Percentiles rank a stretch among this genome's conserved stretches.
These are phyloP conservation scores for Phaonia tiefii DNA, from an alignment of 2,888 invertebrate species.

Conservation along the genomic window DNA sequence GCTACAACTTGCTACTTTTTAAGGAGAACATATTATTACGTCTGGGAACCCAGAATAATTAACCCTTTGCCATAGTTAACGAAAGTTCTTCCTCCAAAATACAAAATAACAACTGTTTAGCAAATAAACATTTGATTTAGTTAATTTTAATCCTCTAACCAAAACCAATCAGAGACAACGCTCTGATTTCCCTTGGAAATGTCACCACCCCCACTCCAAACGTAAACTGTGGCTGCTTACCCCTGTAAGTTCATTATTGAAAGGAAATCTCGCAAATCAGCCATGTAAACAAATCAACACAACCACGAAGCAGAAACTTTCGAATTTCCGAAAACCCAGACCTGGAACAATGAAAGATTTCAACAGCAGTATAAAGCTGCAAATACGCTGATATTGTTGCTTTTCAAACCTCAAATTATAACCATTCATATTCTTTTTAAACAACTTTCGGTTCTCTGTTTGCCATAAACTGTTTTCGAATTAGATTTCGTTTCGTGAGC, in stretches of 20 bases:
- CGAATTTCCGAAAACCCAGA: no score
- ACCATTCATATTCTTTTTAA: constrained; percentile 38
- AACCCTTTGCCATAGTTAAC: no score
- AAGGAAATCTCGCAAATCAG: constrained; percentile 60
- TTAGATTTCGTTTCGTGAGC: constrained; percentile 34
- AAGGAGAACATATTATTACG: no score
- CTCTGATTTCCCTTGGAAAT: constrained; percentile 22
- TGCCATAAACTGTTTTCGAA: no score
- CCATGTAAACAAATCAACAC: constrained; percentile 48
- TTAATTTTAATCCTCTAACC: constrained; percentile 67
- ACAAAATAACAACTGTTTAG: constrained; percentile 48
- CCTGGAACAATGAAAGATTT: constrained; percentile 23
- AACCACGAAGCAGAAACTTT: no score
- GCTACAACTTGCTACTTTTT: constrained; percentile 50
- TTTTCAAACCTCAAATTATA: constrained; percentile 31
- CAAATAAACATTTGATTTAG: constrained; percentile 64
- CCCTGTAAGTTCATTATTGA: constrained; percentile 61
- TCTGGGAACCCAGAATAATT: no score
- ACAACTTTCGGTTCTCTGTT: constrained; percentile 47
- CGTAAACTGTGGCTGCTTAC: constrained; percentile 5
- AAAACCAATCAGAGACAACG: constrained; percentile 60
- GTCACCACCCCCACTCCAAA: neutral
- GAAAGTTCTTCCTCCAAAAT: neutral
- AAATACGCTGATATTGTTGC: constrained; percentile 22
- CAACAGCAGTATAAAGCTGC: constrained; percentile 17